phyloP scores from a whole-genome alignment of 2,797 vertebrate species.

The Xenops minutus region DNA sequence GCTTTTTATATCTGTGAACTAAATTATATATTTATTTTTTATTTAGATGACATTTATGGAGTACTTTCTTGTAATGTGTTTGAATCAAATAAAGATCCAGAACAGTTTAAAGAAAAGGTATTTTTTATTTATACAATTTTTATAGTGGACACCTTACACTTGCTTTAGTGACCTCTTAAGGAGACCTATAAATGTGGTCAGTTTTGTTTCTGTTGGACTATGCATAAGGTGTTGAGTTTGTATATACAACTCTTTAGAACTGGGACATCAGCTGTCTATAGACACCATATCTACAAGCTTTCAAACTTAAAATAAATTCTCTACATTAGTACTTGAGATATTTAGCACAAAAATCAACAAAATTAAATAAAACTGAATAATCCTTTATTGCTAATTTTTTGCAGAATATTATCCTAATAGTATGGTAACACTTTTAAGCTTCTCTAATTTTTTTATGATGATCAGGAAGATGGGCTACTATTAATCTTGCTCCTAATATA shows the following conservation, averaged over 20 bases:
- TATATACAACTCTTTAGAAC: not conserved
- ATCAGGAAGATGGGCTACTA: not conserved
- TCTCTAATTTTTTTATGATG: not conserved
- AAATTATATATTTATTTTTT: not conserved
- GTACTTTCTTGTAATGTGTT: conserved; percentile 34
- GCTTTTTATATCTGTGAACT: not conserved
- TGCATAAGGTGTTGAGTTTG: not conserved
- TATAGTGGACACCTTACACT: not conserved
- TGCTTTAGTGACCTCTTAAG: not conserved
- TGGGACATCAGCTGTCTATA: not conserved
- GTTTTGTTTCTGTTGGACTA: not conserved
- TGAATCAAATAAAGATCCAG: conserved; percentile 66
- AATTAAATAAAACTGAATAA: not conserved
- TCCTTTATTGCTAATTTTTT: not conserved
- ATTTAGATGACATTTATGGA: conserved; percentile 34
- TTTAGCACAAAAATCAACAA: not conserved
- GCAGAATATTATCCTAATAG: not conserved
- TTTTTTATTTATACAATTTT: not conserved
- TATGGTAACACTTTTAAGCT: not conserved
- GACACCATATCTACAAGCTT: not conserved
- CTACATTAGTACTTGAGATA: not conserved
- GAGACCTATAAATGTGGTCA: not conserved
- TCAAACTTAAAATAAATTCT: not conserved
- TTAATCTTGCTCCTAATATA: not conserved
- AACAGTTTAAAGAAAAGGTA: conserved; percentile 76